These are phyloP conservation scores for Hormiphora californensis DNA, from an alignment of 37 sponge, comb jelly and placozoan genomes.

Conservation along the genomic window DNA sequence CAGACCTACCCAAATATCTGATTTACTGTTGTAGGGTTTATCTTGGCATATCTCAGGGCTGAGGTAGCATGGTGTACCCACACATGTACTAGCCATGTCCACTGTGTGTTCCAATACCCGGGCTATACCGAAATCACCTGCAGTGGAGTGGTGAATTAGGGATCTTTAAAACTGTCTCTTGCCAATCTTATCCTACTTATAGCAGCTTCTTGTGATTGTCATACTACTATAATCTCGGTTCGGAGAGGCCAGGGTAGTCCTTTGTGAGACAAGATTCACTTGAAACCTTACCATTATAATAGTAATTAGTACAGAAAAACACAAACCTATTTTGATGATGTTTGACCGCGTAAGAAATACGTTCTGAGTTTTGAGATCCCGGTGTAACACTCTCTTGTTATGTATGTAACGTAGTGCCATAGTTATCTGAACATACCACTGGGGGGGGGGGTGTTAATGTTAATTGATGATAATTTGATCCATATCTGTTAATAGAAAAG, in stretches of 20 bases:
- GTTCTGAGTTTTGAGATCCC: slow-evolving; percentile 57
- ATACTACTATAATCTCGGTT: no score
- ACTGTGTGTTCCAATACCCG: slow-evolving; percentile 52
- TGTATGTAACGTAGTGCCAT: slow-evolving; percentile 46
- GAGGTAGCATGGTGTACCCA: slow-evolving; percentile 57
- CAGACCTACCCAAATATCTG: slow-evolving; percentile 53
- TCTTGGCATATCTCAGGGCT: slow-evolving; percentile 56
- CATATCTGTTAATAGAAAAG: no score
- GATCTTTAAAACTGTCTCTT: no score
- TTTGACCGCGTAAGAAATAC: slow-evolving; percentile 56
- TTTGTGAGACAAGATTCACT: no score
- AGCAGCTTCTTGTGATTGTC: no score
- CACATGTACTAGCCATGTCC: slow-evolving; percentile 53
- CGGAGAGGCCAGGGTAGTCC: no score
- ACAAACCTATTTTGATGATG: slow-evolving; percentile 58
- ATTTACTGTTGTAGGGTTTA: slow-evolving; percentile 50
- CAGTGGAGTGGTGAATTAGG: no score
- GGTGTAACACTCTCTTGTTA: slow-evolving; percentile 29
- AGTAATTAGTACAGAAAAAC: background rate
- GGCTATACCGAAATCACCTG: slow-evolving; percentile 56
- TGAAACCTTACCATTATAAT: no score
- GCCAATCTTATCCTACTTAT: no score
- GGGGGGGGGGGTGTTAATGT: no score
- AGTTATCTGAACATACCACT: slow-evolving; percentile 47
- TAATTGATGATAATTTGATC: no score